These are phyloP conservation scores for Diphyllodes magnificus DNA, from an alignment of 2,113 vertebrate genomes.

Conservation along the genomic window DNA sequence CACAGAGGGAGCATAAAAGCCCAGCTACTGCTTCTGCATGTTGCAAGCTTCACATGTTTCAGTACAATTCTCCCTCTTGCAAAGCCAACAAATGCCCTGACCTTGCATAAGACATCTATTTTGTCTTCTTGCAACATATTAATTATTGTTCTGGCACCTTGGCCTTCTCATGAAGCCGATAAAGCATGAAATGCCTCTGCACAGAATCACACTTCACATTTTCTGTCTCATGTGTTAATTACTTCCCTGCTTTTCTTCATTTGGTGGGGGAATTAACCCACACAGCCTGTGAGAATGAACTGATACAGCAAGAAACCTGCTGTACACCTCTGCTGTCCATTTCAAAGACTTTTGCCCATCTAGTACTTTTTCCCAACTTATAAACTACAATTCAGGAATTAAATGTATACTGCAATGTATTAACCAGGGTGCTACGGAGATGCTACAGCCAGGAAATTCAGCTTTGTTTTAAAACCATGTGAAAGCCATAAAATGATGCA, in stretches of 20 bases:
- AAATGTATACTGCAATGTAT: too few species aligned
- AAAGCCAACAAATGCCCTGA: slow-evolving; percentile 14
- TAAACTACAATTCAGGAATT: not conserved
- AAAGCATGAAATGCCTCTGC: slow-evolving; percentile 47
- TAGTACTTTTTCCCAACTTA: not conserved
- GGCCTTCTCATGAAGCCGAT: slow-evolving; percentile 43
- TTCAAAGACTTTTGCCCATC: not conserved
- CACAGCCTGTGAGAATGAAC: not conserved
- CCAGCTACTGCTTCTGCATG: not conserved
- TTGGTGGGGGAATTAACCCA: not conserved
- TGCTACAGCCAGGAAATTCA: not conserved
- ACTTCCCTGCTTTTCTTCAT: slow-evolving; percentile 40
- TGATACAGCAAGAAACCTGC: not conserved
- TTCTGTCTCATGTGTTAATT: slow-evolving; percentile 52
- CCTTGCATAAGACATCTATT: not conserved
- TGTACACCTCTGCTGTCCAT: not conserved
- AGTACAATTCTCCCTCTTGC: not conserved
- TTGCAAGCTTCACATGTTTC: not conserved
- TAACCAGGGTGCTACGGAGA: not conserved
- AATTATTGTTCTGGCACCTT: slow-evolving; percentile 56
- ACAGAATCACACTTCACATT: slow-evolving; percentile 46
- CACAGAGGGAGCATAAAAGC: not conserved
- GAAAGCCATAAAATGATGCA: not conserved
- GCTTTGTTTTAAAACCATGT: not conserved
- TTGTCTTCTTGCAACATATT: slow-evolving; percentile 15